These are phyloP conservation scores for Drosophila micromelanica DNA, from an alignment of 1,140 invertebrate species.

Conservation along the genomic window DNA sequence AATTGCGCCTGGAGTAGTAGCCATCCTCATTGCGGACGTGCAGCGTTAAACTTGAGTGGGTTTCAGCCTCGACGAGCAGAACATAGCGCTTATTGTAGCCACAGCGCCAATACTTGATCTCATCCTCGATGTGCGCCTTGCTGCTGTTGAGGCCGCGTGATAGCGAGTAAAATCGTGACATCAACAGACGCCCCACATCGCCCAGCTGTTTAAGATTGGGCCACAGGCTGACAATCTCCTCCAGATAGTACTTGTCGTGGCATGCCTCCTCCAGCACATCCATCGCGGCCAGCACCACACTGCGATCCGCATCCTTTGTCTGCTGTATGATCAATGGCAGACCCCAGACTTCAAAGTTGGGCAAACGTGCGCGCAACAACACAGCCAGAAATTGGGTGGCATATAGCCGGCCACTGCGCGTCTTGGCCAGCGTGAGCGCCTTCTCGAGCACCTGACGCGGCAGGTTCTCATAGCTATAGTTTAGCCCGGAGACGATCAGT, in stretches of 20 bases:
- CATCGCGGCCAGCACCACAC: conserved; percentile 91
- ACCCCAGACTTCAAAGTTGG: conserved; percentile 91
- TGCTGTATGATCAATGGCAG: conserved; percentile 92
- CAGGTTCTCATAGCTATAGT: conserved; percentile 91
- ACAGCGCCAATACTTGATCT: conserved; percentile 91
- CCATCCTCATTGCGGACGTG: conserved; percentile 93
- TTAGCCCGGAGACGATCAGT: conserved; percentile 94
- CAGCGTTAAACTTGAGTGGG: conserved; percentile 94
- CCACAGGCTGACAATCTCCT: conserved; percentile 90
- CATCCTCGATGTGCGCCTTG: conserved; percentile 88
- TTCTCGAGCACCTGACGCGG: conserved; percentile 90
- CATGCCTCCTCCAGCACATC: conserved; percentile 96
- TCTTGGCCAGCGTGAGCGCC: conserved; percentile 86
- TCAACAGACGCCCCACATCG: conserved; percentile 92
- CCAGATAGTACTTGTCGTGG: conserved; percentile 91
- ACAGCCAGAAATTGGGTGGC: conserved; percentile 95
- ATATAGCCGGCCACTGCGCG: conserved; percentile 92
- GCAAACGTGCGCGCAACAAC: conserved; percentile 90
- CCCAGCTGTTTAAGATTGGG: conserved; percentile 91
- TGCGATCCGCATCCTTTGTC: conserved; percentile 91
- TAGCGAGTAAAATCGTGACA: conserved; percentile 92
- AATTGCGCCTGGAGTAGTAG: conserved; percentile 88
- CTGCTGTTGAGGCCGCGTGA: conserved; percentile 89
- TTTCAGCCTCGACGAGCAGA: conserved; percentile 92
- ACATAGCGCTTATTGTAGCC: conserved; percentile 93